phyloP scores from a whole-genome alignment of 2,797 vertebrate genomes.

The Aselliscus stoliczkanus region DNA sequence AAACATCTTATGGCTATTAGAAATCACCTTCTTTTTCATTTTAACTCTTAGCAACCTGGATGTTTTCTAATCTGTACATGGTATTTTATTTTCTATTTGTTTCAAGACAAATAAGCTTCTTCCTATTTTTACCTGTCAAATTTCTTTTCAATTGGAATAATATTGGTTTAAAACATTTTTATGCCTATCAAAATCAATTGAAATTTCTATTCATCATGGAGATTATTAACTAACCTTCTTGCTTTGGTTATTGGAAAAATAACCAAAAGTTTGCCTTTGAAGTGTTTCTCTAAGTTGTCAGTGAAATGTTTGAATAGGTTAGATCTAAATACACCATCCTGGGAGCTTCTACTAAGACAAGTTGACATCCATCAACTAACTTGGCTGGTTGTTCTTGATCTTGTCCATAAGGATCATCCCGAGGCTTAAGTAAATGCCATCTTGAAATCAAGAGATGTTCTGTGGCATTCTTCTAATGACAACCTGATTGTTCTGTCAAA shows the following conservation, averaged over 20 bases:
- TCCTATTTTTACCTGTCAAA: constrained; percentile 1
- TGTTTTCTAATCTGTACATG: background rate
- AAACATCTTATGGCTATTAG: background rate
- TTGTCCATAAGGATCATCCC: background rate
- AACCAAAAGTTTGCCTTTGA: constrained; percentile 5
- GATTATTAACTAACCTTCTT: background rate
- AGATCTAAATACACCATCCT: background rate
- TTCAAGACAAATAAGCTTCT: background rate
- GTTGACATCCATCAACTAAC: background rate
- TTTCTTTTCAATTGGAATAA: constrained; percentile 19
- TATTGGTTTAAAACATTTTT: constrained; percentile 1
- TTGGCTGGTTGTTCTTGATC: background rate
- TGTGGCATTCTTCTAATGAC: background rate
- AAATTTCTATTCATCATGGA: background rate
- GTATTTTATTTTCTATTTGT: background rate
- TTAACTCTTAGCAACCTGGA: background rate
- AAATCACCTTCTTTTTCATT: background rate
- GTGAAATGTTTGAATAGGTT: constrained; percentile 1
- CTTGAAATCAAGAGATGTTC: background rate
- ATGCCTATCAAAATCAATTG: background rate
- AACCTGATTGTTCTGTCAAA: background rate
- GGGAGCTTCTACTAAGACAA: background rate
- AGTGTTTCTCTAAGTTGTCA: background rate
- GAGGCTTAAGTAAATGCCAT: constrained; percentile 5
- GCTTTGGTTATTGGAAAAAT: background rate